Evolutionary conservation across 1,140 invertebrate genomes (phyloP), one percentile per base, ranked within the genome.

Genomic region (Tetramorium alpestre): DNA sequence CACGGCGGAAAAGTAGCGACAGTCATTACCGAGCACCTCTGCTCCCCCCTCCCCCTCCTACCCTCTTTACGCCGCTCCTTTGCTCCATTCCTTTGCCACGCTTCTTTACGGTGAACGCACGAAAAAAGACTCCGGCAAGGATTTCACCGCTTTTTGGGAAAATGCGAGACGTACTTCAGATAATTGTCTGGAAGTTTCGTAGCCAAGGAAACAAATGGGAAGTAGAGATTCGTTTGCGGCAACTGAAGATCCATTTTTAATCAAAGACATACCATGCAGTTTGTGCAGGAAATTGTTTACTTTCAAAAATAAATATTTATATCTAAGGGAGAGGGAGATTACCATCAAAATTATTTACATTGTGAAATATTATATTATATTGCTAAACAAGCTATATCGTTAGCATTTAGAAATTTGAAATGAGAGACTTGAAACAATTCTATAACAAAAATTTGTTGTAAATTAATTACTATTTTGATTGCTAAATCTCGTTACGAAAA

Each of bases 1-100:
- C 90, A 90, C 65, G 85, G 77, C 82, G 90, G 90, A 91, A 91
- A 91, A 91, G 87, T 91, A 91, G 88, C 76, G 76, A 89, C 88
- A 81, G 90, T 91, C 88, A 90, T 91, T 91, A 90, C 89, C 62
- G 88, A 67, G 85, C 56, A 41, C 56, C 78, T 47, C 51, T 69
- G 18, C 77, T 16, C 1, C 49, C 49, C 49, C 49, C 10, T 8
- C 28, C 73, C 80, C 64, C 58, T 69, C 76, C 81, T 60, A 60
- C 65, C 51, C 67, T 76, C 73, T 81, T 76, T 86, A 49, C 49
- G 28, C 33, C 75, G 44, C 16, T 84, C 33, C 28, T 65, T 85
- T 72, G n/a, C 58, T 47, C 69, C 22, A 67, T 73, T 60, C 56
- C 70, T 78, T 47, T 49, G 44, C 44, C 25, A 22, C 64, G 64